These are phyloP conservation scores for Caerostris darwini DNA, from an alignment of 1,140 invertebrate genomes.

Conservation along the genomic window DNA sequence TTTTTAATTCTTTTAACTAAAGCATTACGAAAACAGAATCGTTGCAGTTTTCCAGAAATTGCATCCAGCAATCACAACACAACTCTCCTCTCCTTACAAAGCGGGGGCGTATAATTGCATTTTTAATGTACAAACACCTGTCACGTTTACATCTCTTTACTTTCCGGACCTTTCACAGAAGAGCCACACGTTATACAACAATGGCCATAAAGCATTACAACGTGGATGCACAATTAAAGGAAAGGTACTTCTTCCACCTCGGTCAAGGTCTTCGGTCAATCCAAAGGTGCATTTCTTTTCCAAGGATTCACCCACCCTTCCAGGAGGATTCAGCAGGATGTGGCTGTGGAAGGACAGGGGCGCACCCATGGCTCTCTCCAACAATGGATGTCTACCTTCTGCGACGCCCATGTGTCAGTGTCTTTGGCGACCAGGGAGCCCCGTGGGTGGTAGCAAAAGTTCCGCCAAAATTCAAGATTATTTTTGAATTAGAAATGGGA, in stretches of 20 bases:
- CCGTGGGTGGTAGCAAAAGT: constrained; percentile 1
- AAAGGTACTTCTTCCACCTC: constrained; percentile 12
- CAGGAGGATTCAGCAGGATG: not conserved
- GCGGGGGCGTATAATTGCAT: constrained; percentile 27
- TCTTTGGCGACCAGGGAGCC: not conserved
- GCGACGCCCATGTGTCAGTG: constrained; percentile 25
- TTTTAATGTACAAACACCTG: constrained; percentile 33
- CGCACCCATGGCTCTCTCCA: not conserved
- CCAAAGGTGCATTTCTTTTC: too few species aligned
- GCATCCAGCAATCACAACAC: too few species aligned
- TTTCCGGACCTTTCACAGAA: constrained; percentile 26
- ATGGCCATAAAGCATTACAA: constrained; percentile 26
- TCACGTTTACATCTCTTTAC: constrained; percentile 24
- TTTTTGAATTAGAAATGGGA: constrained; percentile 22
- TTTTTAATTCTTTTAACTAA: too few species aligned
- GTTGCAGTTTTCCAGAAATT: too few species aligned
- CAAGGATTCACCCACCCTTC: constrained; percentile 6
- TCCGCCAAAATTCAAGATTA: constrained; percentile 23
- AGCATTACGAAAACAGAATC: too few species aligned
- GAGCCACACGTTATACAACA: constrained; percentile 10
- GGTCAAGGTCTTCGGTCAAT: not conserved
- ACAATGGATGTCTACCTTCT: constrained; percentile 23
- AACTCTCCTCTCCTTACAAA: too few species aligned
- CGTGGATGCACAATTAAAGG: constrained; percentile 35
- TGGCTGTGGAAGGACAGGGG: not conserved